A percentile compares a stretch with the other conserved stretches of the same genome.
Evolutionary conservation across 2,888 invertebrate species (phyloP).

Genomic region (Ichneumon xanthorius): DNA sequence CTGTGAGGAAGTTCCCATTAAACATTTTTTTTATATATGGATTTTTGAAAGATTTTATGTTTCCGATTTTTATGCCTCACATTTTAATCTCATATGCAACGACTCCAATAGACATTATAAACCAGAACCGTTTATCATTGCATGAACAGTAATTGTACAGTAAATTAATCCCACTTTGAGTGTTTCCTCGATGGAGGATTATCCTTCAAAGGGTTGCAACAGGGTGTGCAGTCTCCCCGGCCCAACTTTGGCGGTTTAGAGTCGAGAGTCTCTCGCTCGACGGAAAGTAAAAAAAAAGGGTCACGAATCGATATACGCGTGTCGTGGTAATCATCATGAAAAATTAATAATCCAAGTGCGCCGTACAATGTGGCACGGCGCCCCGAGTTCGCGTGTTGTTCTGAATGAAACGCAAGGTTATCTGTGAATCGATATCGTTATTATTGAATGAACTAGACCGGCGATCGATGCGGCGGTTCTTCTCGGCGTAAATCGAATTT

Average conservation of each 20-base stretch:
- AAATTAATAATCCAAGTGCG: constrained; percentile 11
- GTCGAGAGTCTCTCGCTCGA: neutral
- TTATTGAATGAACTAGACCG: constrained; percentile 54
- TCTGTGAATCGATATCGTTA: constrained; percentile 57
- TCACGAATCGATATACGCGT: neutral
- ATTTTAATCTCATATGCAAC: too few species aligned
- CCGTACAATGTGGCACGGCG: neutral
- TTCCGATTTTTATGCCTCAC: too few species aligned
- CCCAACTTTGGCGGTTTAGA: neutral
- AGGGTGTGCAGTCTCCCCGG: too few species aligned
- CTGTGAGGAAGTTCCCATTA: too few species aligned
- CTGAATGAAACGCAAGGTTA: constrained; percentile 59
- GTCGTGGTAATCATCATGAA: constrained; percentile 3
- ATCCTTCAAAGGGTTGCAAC: too few species aligned
- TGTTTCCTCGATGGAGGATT: too few species aligned
- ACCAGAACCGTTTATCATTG: too few species aligned
- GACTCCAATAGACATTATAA: too few species aligned
- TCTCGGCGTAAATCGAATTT: constrained; percentile 73
- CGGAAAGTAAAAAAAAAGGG: neutral
- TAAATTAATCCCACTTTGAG: too few species aligned
- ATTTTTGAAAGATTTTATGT: too few species aligned
- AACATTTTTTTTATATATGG: too few species aligned
- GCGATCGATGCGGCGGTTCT: constrained; percentile 4
- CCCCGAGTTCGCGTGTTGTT: constrained; percentile 14
- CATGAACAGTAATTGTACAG: too few species aligned